Evolutionary conservation across 2,888 invertebrate genomes (phyloP), one percentile per base, ranked within the genome.

Genomic region (Caradrina clavipalpis): DNA sequence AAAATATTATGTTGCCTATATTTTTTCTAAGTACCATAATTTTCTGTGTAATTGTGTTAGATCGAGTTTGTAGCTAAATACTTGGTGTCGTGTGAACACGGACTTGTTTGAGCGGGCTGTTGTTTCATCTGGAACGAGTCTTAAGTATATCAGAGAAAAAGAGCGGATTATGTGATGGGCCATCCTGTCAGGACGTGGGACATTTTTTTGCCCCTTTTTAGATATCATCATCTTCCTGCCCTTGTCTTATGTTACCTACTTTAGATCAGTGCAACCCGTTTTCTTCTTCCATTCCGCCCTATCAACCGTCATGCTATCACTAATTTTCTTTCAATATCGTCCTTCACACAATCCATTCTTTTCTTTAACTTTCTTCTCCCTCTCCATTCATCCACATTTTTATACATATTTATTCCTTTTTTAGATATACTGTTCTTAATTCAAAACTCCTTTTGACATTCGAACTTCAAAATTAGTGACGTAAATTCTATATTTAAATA

Each of bases 41-140:
- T 63, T 66, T 63, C 62, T 56, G 0, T 42, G 55, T 80, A 71
- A 76, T 80, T 76, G 65, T 76, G 56, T 71, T 71, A 76, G 39
- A 53, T 76, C 42, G 10, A 60, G 81, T 76, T 78, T 80, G 51
- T 65, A 61, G 59, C 39, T 67, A 75, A 68, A 75, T 55, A 61
- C 69, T 62, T 47, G 60, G 7, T 67, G 50, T 61, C 68, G 50
- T 61, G 80, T 79, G 65, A 50, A 42, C 55, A 64, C 35, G 22
- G 72, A 53, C 51, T 56, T 31, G 22, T 71, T 77, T 61, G 8
- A 17, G 76, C 8, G 10, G n/a, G 45, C 31, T 53, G n/a, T 39
- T 60, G 49, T 59, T 22, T 22, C 45, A 49, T 59, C 47, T 60
- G 8, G 17, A 75, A n/a, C 35, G 19, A 65, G 67, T 26, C 47